Conservation (phyloP, 2,797 vertebrate species). For the Danio albolineatus region DNA sequence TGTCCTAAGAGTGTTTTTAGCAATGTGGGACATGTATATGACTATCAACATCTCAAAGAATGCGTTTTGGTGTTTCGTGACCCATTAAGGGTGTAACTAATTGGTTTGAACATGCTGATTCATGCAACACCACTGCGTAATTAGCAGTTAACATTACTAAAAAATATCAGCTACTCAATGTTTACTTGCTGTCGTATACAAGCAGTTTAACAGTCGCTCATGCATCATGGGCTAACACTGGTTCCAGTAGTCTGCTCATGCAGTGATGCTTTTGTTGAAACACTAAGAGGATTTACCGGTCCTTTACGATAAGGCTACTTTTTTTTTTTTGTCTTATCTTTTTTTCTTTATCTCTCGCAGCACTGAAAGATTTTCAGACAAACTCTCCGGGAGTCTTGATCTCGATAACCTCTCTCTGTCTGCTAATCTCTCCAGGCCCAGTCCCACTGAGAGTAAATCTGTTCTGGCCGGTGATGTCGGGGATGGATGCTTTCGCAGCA, state of each 20-base stretch:
- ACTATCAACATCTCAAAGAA: too few species aligned
- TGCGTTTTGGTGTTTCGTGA: too few species aligned
- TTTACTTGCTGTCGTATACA: neutral
- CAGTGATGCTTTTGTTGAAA: slow-evolving; percentile 8
- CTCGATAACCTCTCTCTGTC: slow-evolving; percentile 35
- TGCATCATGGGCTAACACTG: neutral
- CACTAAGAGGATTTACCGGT: slow-evolving; percentile 20
- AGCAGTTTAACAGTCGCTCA: neutral
- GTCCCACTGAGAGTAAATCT: slow-evolving; percentile 44
- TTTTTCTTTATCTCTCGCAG: neutral
- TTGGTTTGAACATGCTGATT: neutral
- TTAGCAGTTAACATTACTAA: neutral
- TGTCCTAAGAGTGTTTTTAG: too few species aligned
- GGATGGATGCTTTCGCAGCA: slow-evolving; percentile 57
- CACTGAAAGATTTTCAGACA: slow-evolving; percentile 2
- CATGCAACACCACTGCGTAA: neutral
- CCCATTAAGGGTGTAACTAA: neutral
- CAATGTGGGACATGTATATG: too few species aligned
- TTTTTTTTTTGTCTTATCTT: neutral
- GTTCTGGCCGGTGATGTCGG: neutral
- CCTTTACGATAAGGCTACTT: neutral
- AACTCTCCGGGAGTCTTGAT: slow-evolving; percentile 14
- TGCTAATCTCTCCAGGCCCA: slow-evolving; percentile 20
- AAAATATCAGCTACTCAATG: neutral
- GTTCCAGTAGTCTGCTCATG: neutral